Evolutionary conservation across 2,113 vertebrate species (phyloP), one percentile per base, ranked within the genome.

Genomic region (Patagioenas fasciata): DNA sequence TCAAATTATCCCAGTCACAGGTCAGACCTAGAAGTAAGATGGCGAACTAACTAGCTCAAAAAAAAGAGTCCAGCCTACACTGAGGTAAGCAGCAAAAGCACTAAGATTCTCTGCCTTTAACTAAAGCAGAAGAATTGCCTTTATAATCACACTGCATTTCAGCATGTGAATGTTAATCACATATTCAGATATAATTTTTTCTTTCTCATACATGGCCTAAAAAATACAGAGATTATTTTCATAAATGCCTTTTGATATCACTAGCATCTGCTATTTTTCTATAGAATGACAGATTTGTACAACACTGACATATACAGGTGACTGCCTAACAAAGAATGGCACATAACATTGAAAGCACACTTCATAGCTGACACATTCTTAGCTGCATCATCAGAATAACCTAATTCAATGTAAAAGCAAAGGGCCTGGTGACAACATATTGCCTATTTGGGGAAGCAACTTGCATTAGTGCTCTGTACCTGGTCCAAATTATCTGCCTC

Each of bases 401-500:
- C 5, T 42, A 10, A 65, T 82, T 10, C 56, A 67, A 84, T 3
- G 9, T 38, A 77, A 56, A 78, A 91, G 31, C 3, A 4, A 87
- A 83, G 50, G 73, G 25, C 11, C 67, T 51, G 11, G 28, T 47
- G 32, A 74, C 20, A n/a, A 62, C 5, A 15, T 9, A 58, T 8
- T 78, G 65, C 18, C 56, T 65, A 0, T 19, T 25, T 58, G n/a
- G 44, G 48, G 38, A 71, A 74, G 82, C 26, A 93, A 24, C 12
- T 91, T 26, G 82, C 58, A 83, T 77, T 31, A 74, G 47, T 48
- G 65, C 56, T 80, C 58, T 50, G 70, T 98, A 99, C 99, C 95
- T 99, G 98, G 10, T 97, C 96, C 78, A 92, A 77, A 44, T 97
- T 65, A 36, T 96, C 96, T 57, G 91, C 32, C 14, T 96, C 90